These are phyloP conservation scores for Typhlichthys eigenmanni DNA, from an alignment of 2,797 vertebrate genomes.

Conservation along the genomic window DNA sequence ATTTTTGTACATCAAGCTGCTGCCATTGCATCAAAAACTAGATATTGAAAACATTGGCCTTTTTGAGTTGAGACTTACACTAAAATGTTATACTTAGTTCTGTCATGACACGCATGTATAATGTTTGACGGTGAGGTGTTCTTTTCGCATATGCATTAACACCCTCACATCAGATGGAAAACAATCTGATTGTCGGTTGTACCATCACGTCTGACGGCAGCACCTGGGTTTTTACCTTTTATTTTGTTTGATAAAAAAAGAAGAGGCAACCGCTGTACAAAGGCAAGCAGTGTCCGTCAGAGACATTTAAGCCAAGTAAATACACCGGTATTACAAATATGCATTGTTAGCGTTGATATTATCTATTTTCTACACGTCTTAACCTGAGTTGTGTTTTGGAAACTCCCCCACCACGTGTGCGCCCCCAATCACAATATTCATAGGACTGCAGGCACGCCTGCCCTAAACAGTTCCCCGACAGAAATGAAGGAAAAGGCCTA, in stretches of 20 bases:
- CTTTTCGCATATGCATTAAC: slow-evolving; percentile 30
- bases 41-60: slow-evolving; percentile 41
- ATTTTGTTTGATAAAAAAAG: slow-evolving; percentile 27
- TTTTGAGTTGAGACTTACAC: slow-evolving; percentile 57
- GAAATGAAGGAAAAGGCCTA: slow-evolving; percentile 67
- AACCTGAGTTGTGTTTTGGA: slow-evolving; percentile 72
- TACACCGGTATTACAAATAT: slow-evolving; percentile 36
- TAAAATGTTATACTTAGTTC: slow-evolving; percentile 37
- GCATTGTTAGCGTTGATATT: slow-evolving; percentile 9
- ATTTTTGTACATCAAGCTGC: slow-evolving; percentile 47
- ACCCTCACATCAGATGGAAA: slow-evolving; percentile 32
- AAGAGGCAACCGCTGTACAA: slow-evolving; percentile 34
- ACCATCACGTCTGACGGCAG: slow-evolving; percentile 67
- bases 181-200: slow-evolving; percentile 31
- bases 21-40: slow-evolving; percentile 27
- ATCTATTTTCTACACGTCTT: slow-evolving; percentile 32
- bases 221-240: slow-evolving; percentile 68
- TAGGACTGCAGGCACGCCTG: slow-evolving; percentile 61
- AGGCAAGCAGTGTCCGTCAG: slow-evolving; percentile 21
- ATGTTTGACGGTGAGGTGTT: slow-evolving; percentile 1
- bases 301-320: slow-evolving; percentile 1
- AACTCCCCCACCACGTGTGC: slow-evolving; percentile 58
- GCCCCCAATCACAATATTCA: slow-evolving; percentile 38
- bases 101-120: neutral
- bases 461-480: slow-evolving; percentile 53